Percentiles rank a stretch among this genome's conserved stretches.
Conservation (phyloP, 2,888 invertebrate genomes). For the Aspidiotus destructor region DNA sequence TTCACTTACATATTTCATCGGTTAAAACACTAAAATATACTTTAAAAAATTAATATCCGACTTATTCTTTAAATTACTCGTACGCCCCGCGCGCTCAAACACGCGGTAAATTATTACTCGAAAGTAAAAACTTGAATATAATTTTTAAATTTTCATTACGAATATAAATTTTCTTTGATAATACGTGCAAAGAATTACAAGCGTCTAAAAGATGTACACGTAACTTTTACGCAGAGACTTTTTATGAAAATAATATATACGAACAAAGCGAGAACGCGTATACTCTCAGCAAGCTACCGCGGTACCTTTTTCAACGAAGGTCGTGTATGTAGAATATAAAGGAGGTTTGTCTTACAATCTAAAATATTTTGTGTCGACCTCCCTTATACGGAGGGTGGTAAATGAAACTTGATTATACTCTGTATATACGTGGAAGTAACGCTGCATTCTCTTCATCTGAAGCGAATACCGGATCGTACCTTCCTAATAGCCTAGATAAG, state of each 20-base stretch:
- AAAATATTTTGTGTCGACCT: too few species aligned
- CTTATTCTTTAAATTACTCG: too few species aligned
- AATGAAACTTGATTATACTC: conserved; percentile 12
- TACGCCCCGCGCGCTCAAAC: too few species aligned
- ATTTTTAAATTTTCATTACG: conserved; percentile 6
- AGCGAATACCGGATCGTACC: background rate
- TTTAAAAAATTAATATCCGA: too few species aligned
- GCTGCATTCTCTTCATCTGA: background rate
- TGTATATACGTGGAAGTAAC: background rate
- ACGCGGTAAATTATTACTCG: too few species aligned
- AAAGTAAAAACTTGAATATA: background rate
- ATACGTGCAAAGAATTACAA: conserved; percentile 5
- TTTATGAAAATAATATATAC: conserved; percentile 8
- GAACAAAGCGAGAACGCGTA: background rate
- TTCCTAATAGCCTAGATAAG: background rate
- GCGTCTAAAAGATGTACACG: background rate
- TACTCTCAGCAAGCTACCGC: background rate
- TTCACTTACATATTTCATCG: too few species aligned
- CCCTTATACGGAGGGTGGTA: background rate
- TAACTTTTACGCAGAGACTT: conserved; percentile 3
- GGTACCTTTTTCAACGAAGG: conserved; percentile 3
- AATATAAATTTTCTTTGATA: conserved; percentile 1
- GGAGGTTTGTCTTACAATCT: background rate
- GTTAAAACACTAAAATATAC: too few species aligned
- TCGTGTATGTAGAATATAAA: conserved; percentile 7